Evolutionary conservation across 2,888 invertebrate genomes (phyloP), one percentile per base, ranked within the genome.

Genomic region (Hydropsyche betteni): DNA sequence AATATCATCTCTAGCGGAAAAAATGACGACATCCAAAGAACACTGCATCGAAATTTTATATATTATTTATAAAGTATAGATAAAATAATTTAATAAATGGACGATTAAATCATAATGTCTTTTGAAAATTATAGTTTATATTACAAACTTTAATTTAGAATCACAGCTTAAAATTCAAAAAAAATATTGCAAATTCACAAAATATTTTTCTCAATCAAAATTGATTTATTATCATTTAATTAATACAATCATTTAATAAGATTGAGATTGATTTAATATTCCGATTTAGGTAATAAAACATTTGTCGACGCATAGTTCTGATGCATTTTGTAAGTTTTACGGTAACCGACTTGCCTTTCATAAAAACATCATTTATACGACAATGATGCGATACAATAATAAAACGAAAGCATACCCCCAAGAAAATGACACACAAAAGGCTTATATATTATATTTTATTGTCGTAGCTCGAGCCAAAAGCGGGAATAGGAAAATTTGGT

Each of bases 1-100:
- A 38, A 33, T 38, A 33, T 36, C 44, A 14, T 16, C 61, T 72
- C 72, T 34, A 36, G 72, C 44, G 72, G 72, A 72, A 72, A 72
- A 72, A 58, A 72, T 70, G 36, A 58, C 58, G 14, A 58, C 58
- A 8, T 16, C 16, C 4, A 16, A 8, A 8, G 14, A 24, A 14
- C 4, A 58, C 58, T 58, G 58, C 58, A 16, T 24, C 58, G 58
- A 24, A 24, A 24, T 24, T 24, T 24, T 24, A 24, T 24, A 24
- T 24, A 24, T 24, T 24, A 24, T n/a, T n/a, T n/a, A n/a, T n/a
- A n/a, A n/a, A n/a, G n/a, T n/a, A n/a, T n/a, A n/a, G n/a, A n/a
- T 24, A 24, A 24, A 24, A 24, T 24, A 24, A 24, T 24, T 24
- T 24, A 24, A 24, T 24, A 24, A 24, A 24, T 24, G 24, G 2